Evolutionary conservation across 92 coral and sea anemone genomes (phyloP).

Genomic region (Scolanthus callimorphus): DNA sequence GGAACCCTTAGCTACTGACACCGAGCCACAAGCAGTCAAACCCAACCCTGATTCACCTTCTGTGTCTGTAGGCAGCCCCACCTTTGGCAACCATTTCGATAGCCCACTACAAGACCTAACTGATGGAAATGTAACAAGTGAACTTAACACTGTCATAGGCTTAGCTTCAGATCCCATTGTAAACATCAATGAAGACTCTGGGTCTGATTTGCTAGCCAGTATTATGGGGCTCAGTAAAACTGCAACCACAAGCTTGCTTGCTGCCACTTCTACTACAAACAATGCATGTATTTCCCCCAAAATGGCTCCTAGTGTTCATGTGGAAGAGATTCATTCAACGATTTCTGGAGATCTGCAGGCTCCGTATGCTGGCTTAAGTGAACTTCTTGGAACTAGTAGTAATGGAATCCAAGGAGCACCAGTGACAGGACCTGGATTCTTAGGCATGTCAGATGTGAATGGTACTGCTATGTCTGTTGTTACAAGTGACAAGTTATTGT

Average conservation of each 20-base stretch:
- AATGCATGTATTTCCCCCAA: slow-evolving; percentile 12
- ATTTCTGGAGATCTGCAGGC: slow-evolving; percentile 47
- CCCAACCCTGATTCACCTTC: background rate
- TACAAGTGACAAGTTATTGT: slow-evolving; percentile 7
- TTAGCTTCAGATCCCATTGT: slow-evolving; percentile 28
- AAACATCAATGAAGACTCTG: slow-evolving; percentile 60
- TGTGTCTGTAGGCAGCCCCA: background rate
- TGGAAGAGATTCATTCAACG: slow-evolving; percentile 67
- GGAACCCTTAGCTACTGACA: background rate
- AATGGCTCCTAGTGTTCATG: slow-evolving; percentile 33
- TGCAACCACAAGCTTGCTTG: slow-evolving; percentile 10
- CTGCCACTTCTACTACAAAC: slow-evolving; percentile 11
- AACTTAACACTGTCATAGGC: slow-evolving; percentile 8
- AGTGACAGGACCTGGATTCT: slow-evolving; percentile 12
- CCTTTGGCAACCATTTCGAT: background rate
- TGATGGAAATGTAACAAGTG: slow-evolving; percentile 1
- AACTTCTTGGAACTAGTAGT: background rate
- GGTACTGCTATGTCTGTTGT: slow-evolving; percentile 7
- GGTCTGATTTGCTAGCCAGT: slow-evolving; percentile 51
- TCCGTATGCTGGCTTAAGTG: slow-evolving; percentile 21
- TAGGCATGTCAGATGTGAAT: slow-evolving; percentile 6
- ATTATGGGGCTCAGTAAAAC: slow-evolving; percentile 25
- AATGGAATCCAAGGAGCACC: slow-evolving; percentile 4
- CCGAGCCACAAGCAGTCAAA: background rate
- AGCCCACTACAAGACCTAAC: background rate